Evolutionary conservation across 2,113 vertebrate genomes (phyloP).

Genomic region (Oncorhynchus mykiss): DNA sequence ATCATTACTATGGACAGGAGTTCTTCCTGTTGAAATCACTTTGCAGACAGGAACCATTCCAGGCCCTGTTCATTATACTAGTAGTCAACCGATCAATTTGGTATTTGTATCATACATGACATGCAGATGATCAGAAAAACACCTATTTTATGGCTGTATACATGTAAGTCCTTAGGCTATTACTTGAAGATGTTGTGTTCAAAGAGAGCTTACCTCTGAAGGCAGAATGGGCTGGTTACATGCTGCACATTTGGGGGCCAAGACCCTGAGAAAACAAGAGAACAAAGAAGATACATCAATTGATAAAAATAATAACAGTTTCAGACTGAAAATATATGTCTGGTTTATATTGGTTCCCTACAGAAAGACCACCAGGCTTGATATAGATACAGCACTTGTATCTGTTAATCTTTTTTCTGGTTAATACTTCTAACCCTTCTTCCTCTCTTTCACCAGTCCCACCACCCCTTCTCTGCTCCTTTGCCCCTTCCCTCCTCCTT

Average conservation of each 20-base stretch:
- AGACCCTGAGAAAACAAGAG: conserved; percentile 73
- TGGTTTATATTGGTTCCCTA: not conserved
- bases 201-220: conserved; percentile 79
- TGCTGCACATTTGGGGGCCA: conserved; percentile 93
- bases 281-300: not conserved
- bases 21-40: too few species aligned
- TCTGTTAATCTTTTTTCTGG: not conserved
- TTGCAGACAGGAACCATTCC: too few species aligned
- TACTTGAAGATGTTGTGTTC: too few species aligned
- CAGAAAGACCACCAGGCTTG: not conserved
- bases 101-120: too few species aligned
- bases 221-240: conserved; percentile 93
- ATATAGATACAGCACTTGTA: not conserved
- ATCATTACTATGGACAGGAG: too few species aligned
- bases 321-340: not conserved
- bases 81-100: too few species aligned
- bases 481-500: conserved; percentile 3
- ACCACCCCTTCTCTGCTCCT: not conserved
- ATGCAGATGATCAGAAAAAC: too few species aligned
- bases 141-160: too few species aligned
- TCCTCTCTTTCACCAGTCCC: not conserved
- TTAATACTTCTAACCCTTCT: not conserved
- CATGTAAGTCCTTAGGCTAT: too few species aligned
- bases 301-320: not conserved
- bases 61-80: too few species aligned